Evolutionary conservation across 1,140 invertebrate genomes (phyloP), one percentile per base, ranked within the genome.

Genomic region (Reticulitermes speratus): DNA sequence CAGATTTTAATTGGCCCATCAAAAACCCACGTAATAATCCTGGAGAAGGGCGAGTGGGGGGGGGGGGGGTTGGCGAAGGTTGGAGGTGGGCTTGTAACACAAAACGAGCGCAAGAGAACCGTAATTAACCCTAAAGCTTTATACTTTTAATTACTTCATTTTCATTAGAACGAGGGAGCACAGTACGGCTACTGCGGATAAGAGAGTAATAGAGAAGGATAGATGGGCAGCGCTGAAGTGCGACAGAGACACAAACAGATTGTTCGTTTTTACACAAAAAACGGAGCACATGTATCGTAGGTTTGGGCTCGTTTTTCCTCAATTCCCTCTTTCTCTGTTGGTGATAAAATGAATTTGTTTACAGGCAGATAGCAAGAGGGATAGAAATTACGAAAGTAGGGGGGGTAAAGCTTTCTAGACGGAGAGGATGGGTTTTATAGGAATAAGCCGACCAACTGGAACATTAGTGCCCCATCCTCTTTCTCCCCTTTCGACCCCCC

Each of bases 81-180:
- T 7, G 83, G 23, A 30, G 83, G 52, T 59, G 83, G 52, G 52
- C 48, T 52, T 52, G 45, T 32, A 84, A 84, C 83, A 84, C 48
- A 48, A 84, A 52, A 84, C 83, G 83, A 59, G 83, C 44, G 83
- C 83, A 52, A 25, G 48, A 84, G 52, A 84, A 52, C 52, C 83
- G 65, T 84, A 84, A 84, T 84, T 84, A 84, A 84, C 83, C 65
- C 52, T 52, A 59, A 84, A 84, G 83, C 83, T 84, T 84, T 84
- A 84, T 84, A 52, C 83, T 84, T 84, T 84, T 84, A 84, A 84
- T 84, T 84, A 84, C 48, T 84, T 84, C 83, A 84, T 84, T 84
- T 84, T 84, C 83, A 84, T 84, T 45, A 84, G 48, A 84, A 84
- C 83, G 83, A 52, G n/a, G 48, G 19, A 52, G 30, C n/a, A 45